Evolutionary conservation across 2,888 invertebrate species (phyloP), one percentile per base, ranked within the genome.

Genomic region (Anthophora plumipes): DNA sequence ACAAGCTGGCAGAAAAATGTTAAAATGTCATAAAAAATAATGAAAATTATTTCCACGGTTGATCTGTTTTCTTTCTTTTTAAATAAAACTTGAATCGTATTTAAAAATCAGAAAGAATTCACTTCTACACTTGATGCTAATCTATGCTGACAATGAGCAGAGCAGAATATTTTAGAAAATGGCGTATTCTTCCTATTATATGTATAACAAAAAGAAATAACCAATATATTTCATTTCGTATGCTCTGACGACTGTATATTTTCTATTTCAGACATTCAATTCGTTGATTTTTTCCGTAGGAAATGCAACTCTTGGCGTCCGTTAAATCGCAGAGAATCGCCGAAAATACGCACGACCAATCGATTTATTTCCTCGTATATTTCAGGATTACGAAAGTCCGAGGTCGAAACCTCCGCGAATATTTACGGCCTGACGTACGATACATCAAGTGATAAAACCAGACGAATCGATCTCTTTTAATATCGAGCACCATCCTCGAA

Each of bases 371-470:
- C 83, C 84, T 78, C 86, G 79, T 89, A 89, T 89, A 89, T 89
- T 88, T 85, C 84, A 86, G 88, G 89, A 88, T 88, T 88, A 88
- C 89, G 77, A 76, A 89, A 87, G 86, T 86, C 89, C 86, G 88
- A 85, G 83, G 85, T 84, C 77, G 85, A 79, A 89, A 89, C 83
- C 86, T 87, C 87, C 77, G 61, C 72, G 85, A 89, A 88, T 88
- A 88, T 89, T 89, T 89, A 88, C 80, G 86, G 73, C 77, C 79
- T 54, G 82, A 73, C 81, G 81, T 76, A 80, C 86, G 87, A 88
- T 88, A 86, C 86, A 86, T 88, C 88, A 85, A 83, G 80, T 82
- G 85, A 88, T 88, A 88, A 86, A 88, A 85, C 84, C 79, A 39
- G 64, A 72, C 80, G 83, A 82, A 86, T 88, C 88, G 80, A 85